Conservation (phyloP, 2,113 vertebrate species). For the Phoenicopterus ruber region DNA sequence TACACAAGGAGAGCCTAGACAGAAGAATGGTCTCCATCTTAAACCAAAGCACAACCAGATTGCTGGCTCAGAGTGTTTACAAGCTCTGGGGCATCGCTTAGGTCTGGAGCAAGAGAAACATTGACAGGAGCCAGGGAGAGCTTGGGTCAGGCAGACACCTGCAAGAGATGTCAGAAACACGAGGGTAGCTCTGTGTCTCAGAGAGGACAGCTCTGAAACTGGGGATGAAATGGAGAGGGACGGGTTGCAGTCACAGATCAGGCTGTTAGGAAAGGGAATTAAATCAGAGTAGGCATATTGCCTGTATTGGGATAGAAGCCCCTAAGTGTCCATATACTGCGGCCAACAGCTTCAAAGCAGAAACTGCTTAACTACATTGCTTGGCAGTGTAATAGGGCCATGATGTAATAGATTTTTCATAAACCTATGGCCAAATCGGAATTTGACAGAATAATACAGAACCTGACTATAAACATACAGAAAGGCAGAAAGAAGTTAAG, state of each 20-base stretch:
- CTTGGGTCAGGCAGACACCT: background rate
- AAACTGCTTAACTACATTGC: background rate
- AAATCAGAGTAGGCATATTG: background rate
- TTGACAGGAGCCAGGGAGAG: background rate
- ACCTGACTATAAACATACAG: background rate
- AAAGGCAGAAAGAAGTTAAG: background rate
- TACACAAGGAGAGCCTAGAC: background rate
- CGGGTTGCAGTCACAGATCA: background rate
- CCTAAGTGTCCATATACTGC: background rate
- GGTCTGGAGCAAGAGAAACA: background rate
- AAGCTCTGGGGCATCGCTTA: background rate
- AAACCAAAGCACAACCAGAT: background rate
- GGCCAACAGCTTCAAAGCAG: background rate
- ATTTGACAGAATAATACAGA: background rate
- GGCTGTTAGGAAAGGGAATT: background rate
- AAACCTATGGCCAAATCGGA: background rate
- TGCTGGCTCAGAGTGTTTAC: background rate
- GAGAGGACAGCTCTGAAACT: background rate
- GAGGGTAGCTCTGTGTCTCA: background rate
- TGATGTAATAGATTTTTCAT: background rate
- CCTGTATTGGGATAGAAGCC: background rate
- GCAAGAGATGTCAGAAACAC: background rate
- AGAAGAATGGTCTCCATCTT: background rate
- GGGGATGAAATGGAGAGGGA: background rate
- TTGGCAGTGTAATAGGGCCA: background rate